A percentile compares a stretch with the other conserved stretches of the same genome.
Conservation (phyloP, 2,888 invertebrate genomes). For the Troglohyphantes excavatus region DNA sequence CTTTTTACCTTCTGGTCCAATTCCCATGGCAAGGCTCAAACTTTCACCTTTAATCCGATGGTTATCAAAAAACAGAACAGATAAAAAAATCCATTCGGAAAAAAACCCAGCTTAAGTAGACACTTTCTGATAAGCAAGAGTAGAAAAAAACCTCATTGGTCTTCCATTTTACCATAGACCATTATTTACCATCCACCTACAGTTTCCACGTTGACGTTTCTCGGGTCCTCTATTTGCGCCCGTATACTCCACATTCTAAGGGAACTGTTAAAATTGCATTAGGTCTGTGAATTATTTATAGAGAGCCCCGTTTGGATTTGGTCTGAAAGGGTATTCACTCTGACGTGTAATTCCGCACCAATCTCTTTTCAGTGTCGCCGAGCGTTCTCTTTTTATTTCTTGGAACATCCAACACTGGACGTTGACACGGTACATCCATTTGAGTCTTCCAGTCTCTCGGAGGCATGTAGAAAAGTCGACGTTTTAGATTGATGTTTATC, state of each 20-base stretch:
- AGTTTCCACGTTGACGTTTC: slow-evolving; percentile 60
- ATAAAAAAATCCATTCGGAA: slow-evolving; percentile 40
- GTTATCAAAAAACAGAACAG: slow-evolving; percentile 43
- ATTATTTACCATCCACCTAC: slow-evolving; percentile 53
- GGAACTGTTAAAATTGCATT: slow-evolving; percentile 75
- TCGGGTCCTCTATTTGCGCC: slow-evolving; percentile 28
- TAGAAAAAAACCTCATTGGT: slow-evolving; percentile 9
- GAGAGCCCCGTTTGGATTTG: slow-evolving; percentile 49
- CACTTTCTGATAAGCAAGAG: slow-evolving; percentile 58
- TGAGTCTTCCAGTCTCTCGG: slow-evolving; percentile 10
- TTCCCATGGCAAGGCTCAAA: slow-evolving; percentile 27
- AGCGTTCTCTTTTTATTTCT: background rate
- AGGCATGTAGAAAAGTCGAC: slow-evolving; percentile 27
- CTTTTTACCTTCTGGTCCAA: slow-evolving; percentile 30
- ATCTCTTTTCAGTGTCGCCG: slow-evolving; percentile 63
- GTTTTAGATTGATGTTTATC: slow-evolving; percentile 8
- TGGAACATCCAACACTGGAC: background rate
- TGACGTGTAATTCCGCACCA: slow-evolving; percentile 68
- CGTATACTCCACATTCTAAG: slow-evolving; percentile 37
- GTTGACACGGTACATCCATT: slow-evolving; percentile 63
- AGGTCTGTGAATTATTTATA: slow-evolving; percentile 73
- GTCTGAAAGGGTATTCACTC: slow-evolving; percentile 51
- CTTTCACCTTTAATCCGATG: slow-evolving; percentile 58
- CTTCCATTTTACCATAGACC: slow-evolving; percentile 65
- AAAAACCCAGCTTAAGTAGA: slow-evolving; percentile 56